Base-by-base conservation (phyloP, 2,888 invertebrate species). In the Linnaemya vulpina region DNA sequence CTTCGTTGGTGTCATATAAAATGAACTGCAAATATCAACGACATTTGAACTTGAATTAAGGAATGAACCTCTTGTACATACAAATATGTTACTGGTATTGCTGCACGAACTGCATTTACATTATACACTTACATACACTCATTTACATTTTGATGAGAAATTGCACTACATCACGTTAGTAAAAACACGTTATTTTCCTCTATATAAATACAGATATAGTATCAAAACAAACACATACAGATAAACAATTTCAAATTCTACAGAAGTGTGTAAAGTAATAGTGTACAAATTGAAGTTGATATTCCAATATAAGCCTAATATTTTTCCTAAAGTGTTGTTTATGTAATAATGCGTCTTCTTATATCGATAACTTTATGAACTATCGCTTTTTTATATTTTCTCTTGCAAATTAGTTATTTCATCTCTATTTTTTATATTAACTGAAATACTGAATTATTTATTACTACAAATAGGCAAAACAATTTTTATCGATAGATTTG, bases 1-100 rank as follows among this genome's bases (percentile, higher is more conserved):
- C 81, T 84, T 84, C 73, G 40, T 77, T 82, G 74, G 68, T 70
- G 68, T 68, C 55, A 35, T n/a, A 49, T 40, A 46, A 71, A 75
- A 75, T 74, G 49, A 76, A 65, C 73, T 79, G 17, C 25, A 79
- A 70, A 70, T 70, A 81, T 53, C 55, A 77, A 82, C 78, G 85
- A 79, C 85, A 75, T 85, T 83, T 85, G 85, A 85, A 85, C 85
- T 85, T 85, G 85, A 85, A 85, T 85, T 85, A 65, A 63, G 74
- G 62, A 85, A 82, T 82, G 75, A 83, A 75, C 67, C 25, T 20
- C 10, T 9, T 49, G 49, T 38, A 51, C 51, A 55, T 35, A 22
- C 20, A 17, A 49, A 43, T 40, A 43, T 35, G 43, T 25, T 53
- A 0, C 35, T 60, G 22, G n/a, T 77, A 30, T 46, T 46, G 17